Conservation (phyloP, 2,797 vertebrate species). For the Cuculus canorus region DNA sequence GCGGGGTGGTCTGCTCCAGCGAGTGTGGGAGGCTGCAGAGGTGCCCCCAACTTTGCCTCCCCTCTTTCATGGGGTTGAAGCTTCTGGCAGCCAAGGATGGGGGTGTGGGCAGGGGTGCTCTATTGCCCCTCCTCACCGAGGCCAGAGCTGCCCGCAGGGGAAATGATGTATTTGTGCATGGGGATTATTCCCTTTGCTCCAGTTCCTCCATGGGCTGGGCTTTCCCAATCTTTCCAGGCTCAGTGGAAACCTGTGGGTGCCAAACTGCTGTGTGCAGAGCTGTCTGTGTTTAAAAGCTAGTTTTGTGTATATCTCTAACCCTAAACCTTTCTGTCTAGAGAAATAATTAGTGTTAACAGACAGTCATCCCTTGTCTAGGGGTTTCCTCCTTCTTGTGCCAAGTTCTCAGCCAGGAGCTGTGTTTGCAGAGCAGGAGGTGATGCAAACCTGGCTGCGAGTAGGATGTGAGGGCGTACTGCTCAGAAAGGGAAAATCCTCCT, state of each 20-base stretch:
- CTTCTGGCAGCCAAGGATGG: background rate
- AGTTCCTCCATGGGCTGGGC: background rate
- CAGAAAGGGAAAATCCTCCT: background rate
- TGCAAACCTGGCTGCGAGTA: accelerated
- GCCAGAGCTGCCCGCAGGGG: background rate
- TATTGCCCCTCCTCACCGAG: accelerated
- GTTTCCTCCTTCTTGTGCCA: background rate
- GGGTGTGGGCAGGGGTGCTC: background rate
- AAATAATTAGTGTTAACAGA: background rate
- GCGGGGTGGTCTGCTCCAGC: accelerated
- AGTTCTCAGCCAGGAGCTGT: background rate
- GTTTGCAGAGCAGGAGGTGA: background rate
- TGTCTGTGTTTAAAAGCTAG: background rate
- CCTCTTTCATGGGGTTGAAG: background rate
- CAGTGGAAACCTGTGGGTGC: background rate
- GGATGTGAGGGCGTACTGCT: background rate
- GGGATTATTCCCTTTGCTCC: background rate
- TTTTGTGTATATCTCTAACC: background rate
- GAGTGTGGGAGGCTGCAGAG: background rate
- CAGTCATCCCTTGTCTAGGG: background rate
- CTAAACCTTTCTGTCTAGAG: background rate
- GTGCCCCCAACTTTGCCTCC: background rate
- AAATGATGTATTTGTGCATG: background rate
- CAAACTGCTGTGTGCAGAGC: background rate
- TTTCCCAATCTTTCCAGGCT: background rate